Conservation (phyloP, 2,888 invertebrate species). For the Zygaena filipendulae region DNA sequence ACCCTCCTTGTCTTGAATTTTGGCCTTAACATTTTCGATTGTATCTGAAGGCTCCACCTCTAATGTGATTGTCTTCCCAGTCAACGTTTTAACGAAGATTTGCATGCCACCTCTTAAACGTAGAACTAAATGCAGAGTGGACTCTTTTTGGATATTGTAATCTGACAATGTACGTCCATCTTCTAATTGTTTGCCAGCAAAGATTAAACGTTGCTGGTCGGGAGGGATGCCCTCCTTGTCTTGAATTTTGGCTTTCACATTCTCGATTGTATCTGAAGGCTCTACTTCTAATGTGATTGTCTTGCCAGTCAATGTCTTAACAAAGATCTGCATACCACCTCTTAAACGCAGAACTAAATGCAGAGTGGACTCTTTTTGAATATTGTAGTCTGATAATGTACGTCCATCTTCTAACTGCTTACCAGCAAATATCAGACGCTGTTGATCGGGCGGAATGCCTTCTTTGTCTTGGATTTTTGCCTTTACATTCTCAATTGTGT, state of each 20-base stretch:
- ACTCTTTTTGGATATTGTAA: slow-evolving; percentile 37
- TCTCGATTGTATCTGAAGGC: slow-evolving; percentile 30
- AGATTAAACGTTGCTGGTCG: slow-evolving; percentile 29
- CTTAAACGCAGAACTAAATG: slow-evolving; percentile 8
- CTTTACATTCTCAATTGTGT: slow-evolving; percentile 21
- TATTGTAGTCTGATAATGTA: slow-evolving; percentile 18
- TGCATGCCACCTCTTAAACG: slow-evolving; percentile 37
- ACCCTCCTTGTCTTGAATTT: slow-evolving; percentile 25
- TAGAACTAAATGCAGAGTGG: slow-evolving; percentile 28
- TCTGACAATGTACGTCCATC: slow-evolving; percentile 33
- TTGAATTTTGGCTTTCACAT: slow-evolving; percentile 30
- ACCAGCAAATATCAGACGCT: slow-evolving; percentile 19
- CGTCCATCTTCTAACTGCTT: slow-evolving; percentile 21
- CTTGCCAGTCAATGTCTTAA: slow-evolving; percentile 24
- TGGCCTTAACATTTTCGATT: slow-evolving; percentile 25
- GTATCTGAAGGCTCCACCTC: slow-evolving; percentile 26
- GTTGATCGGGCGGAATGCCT: slow-evolving; percentile 21
- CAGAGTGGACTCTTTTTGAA: slow-evolving; percentile 17
- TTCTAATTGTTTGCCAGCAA: slow-evolving; percentile 31
- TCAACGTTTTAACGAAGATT: slow-evolving; percentile 31
- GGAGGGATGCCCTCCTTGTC: slow-evolving; percentile 33
- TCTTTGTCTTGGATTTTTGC: slow-evolving; percentile 21
- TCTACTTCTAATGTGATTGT: slow-evolving; percentile 29
- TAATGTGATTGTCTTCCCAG: slow-evolving; percentile 30
- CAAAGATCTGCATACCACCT: slow-evolving; percentile 24